A percentile compares a stretch with the other conserved stretches of the same genome.
Conservation (phyloP, 2,113 vertebrate species). For the Lampris incognitus region DNA sequence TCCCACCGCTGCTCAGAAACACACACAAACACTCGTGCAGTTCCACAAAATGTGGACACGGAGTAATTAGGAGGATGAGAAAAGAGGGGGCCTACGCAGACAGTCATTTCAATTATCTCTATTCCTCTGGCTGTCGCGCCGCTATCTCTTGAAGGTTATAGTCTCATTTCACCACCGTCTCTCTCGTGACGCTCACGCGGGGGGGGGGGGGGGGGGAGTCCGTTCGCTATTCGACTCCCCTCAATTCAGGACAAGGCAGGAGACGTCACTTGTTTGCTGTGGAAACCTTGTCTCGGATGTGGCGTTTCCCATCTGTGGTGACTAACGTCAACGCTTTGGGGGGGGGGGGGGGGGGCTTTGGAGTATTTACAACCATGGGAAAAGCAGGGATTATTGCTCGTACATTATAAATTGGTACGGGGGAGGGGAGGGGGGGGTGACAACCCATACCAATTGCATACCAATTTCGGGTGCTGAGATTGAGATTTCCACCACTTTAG, state of each 20-base stretch:
- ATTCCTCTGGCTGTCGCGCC: constrained; percentile 60
- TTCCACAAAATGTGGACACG: constrained; percentile 64
- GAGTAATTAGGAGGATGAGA: constrained; percentile 69
- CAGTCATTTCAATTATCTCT: constrained; percentile 70
- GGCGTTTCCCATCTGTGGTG: not conserved
- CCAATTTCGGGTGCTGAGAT: too few species aligned
- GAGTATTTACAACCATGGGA: too few species aligned
- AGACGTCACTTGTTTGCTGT: constrained; percentile 8
- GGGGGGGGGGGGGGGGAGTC: constrained; percentile 8
- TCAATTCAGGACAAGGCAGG: constrained; percentile 12
- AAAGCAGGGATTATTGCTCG: too few species aligned
- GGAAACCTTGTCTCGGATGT: not conserved
- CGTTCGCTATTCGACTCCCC: constrained; percentile 42
- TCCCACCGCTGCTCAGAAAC: constrained; percentile 10
- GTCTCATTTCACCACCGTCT: constrained; percentile 45
- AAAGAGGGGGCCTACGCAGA: constrained; percentile 45
- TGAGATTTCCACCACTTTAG: too few species aligned
- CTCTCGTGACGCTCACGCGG: constrained; percentile 41
- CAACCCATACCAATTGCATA: too few species aligned
- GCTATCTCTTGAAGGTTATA: constrained; percentile 63
- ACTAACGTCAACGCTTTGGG: too few species aligned
- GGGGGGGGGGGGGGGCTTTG: too few species aligned
- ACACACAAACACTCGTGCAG: constrained; percentile 7
- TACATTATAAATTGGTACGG: too few species aligned
- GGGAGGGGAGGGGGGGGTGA: too few species aligned